These are phyloP conservation scores for Lampris megalopsis DNA, from an alignment of 2,113 vertebrate species.

Conservation along the genomic window DNA sequence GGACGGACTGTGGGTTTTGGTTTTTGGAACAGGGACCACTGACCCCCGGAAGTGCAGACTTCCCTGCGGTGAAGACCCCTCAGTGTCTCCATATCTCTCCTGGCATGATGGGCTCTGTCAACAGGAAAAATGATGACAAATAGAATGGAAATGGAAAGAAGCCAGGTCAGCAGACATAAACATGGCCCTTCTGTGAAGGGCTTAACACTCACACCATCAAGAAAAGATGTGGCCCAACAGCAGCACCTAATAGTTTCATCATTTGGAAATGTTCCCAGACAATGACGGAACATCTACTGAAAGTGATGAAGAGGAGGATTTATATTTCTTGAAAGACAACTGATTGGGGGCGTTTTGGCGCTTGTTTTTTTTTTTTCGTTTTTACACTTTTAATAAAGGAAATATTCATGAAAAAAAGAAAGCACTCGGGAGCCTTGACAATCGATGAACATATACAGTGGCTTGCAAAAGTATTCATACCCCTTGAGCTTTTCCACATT, in stretches of 20 bases:
- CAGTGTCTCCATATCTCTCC: slow-evolving; percentile 89
- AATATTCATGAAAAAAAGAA: too few species aligned
- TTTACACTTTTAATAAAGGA: too few species aligned
- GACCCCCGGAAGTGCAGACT: slow-evolving; percentile 81
- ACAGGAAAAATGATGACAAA: slow-evolving; percentile 85
- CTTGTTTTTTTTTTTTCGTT: too few species aligned
- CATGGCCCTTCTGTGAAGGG: slow-evolving; percentile 62
- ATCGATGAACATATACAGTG: too few species aligned
- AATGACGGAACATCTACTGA: slow-evolving; percentile 62
- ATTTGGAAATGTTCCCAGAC: slow-evolving; percentile 82
- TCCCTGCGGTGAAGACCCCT: slow-evolving; percentile 85
- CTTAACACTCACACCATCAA: slow-evolving; percentile 49
- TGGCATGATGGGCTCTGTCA: slow-evolving; percentile 87
- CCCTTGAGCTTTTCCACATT: too few species aligned
- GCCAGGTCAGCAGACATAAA: slow-evolving; percentile 82
- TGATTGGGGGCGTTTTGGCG: slow-evolving; percentile 41
- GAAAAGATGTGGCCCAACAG: slow-evolving; percentile 63
- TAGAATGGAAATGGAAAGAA: slow-evolving; percentile 81
- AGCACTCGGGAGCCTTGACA: too few species aligned
- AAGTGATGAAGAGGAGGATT: slow-evolving; percentile 83
- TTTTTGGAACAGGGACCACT: slow-evolving; percentile 74
- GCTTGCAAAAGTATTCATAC: too few species aligned
- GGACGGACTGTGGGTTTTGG: slow-evolving; percentile 73
- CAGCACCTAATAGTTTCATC: slow-evolving; percentile 34
- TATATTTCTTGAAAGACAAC: slow-evolving; percentile 81